Base-by-base conservation (phyloP, 2,113 vertebrate species). In the Aramus guarauna region DNA sequence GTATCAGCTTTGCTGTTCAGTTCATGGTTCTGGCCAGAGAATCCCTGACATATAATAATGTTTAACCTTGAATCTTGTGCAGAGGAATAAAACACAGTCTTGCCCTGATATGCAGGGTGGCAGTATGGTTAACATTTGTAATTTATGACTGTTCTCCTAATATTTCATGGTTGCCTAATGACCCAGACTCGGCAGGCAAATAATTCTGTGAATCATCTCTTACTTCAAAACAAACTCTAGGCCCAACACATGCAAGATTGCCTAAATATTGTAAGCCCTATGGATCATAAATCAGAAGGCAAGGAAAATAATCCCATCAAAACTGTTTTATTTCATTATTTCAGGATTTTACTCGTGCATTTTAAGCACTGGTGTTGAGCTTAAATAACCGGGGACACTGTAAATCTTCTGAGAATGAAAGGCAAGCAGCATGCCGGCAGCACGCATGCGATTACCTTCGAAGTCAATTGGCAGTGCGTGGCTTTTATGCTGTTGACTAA, bases 271-370 rank as follows among this genome's bases (percentile, higher is more conserved):
- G 26, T 72, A 85, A 97, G 41, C 27, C 55, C n/a, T 78, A 36
- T 45, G 84, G 66, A 64, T 69, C 77, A 71, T 94, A 95, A 92
- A 96, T 87, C 86, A 94, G 91, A 75, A 82, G 32, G 47, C n/a
- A 53, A 64, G 53, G 69, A 95, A 96, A 95, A 95, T 72, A 95
- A 85, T 73, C 45, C 62, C 58, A 91, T 85, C 21, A 85, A 37
- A 86, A 58, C 85, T 17, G 50, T 69, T 96, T 76, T 64, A n/a
- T 90, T 94, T 91, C 58, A 39, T 91, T 92, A 50, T 82, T 84
- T 87, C 32, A 36, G 58, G 53, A 24, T 69, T 64, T 53, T 72
- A 48, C 41, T 68, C 22, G 8, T 13, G 10, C 37, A 24, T 64
- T 87, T 91, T 32, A 68, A 84, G 66, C 27, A 8, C 15, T 83